Conservation (phyloP, 2,113 vertebrate genomes). For the Calyptommatus sinebrachiatus region DNA sequence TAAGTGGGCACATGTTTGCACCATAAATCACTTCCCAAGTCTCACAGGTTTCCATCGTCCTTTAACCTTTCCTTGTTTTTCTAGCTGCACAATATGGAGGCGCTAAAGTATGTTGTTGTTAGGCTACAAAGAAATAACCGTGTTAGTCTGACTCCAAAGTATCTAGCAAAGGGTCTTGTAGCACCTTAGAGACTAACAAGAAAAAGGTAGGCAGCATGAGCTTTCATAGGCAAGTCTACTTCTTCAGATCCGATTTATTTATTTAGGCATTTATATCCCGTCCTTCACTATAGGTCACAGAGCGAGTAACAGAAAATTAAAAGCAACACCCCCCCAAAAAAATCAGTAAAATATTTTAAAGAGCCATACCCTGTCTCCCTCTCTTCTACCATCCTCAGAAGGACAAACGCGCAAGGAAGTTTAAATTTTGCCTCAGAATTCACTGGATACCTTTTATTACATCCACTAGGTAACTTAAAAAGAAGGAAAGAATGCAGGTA, state of each 20-base stretch:
- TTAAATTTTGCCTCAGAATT: conserved; percentile 31
- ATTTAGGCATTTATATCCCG: too few species aligned
- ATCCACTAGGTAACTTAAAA: conserved; percentile 45
- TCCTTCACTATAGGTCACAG: conserved; percentile 26
- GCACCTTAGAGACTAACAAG: too few species aligned
- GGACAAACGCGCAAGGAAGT: too few species aligned
- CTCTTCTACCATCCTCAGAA: too few species aligned
- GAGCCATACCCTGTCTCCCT: too few species aligned
- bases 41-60: conserved; percentile 45
- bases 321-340: too few species aligned
- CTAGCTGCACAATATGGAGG: conserved; percentile 25
- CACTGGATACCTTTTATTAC: conserved; percentile 52
- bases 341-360: too few species aligned
- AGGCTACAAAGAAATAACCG: conserved; percentile 40
- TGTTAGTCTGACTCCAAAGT: conserved; percentile 33
- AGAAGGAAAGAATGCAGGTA: conserved; percentile 53
- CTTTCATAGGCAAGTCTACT: too few species aligned
- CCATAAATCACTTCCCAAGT: conserved; percentile 43
- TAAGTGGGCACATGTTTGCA: not conserved
- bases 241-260: too few species aligned
- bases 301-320: too few species aligned
- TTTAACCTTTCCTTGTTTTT: conserved; percentile 32
- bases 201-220: too few species aligned
- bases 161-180: too few species aligned
- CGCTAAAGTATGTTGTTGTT: conserved; percentile 43